Base-by-base conservation (phyloP, 2,888 invertebrate genomes). In the Ennomos fuscantarius region DNA sequence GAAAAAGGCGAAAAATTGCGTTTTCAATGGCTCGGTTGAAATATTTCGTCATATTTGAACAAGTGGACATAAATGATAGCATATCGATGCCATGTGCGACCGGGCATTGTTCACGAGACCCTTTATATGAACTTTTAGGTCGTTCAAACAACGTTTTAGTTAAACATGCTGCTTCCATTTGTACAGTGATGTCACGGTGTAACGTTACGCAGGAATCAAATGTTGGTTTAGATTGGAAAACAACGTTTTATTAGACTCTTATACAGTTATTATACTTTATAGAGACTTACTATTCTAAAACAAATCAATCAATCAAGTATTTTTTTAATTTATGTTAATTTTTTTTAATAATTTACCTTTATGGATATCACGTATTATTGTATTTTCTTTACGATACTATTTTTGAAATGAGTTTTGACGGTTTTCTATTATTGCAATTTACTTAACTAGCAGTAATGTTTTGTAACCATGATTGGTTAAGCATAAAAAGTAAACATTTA, bases 131-230 rank as follows among this genome's bases (percentile, higher is more conserved):
- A 74, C 71, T 79, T 78, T 76, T 77, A 72, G 84, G 81, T 74
- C 77, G 73, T 70, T 66, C 74, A 81, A 83, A 85, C 80, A 83
- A 74, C 76, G 74, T 73, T 72, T 68, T 67, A 73, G 70, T 66
- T 72, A 70, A 70, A 72, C 71, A 72, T 50, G 72, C 70, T 74
- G 69, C 66, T 63, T 62, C 64, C 60, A 72, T 79, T 73, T 77
- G 60, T 66, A 68, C 60, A 69, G 67, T 76, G 75, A 79, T 70
- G 74, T 76, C 71, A 75, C 65, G 42, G 53, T 44, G 24, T 56
- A 24, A 39, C n/a, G 36, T 43, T 57, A 56, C 46, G 9, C 8
- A 42, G 9, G 15, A 40, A 40, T 40, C 42, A 42, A 54, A 46
- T 46, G 42, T 42, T 42, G 37, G 3, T 43, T 35, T 15, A 10